Evolutionary conservation across 2,888 invertebrate species (phyloP), one percentile per base, ranked within the genome.

Genomic region (Platerodrilus igneus): DNA sequence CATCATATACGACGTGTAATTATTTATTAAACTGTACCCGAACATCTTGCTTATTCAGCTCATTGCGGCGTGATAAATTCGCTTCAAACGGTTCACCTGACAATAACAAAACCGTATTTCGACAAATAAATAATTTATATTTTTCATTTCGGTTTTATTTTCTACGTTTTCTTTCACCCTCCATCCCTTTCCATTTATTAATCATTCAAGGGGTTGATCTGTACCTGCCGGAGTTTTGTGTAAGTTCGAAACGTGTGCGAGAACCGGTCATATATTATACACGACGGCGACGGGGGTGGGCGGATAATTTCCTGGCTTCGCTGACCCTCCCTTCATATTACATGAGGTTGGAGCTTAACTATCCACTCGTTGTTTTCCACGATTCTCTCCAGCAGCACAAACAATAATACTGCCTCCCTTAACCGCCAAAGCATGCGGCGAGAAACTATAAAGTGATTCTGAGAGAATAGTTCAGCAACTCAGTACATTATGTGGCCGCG

Each of bases 401-500:
- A 56, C 55, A 56, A 58, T 59, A 58, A 58, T 52, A 53, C 44
- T 43, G 49, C 47, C 51, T 46, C 44, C n/a, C n/a, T n/a, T 47
- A 51, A 55, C 55, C 56, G 46, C 53, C 43, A 46, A 53, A 52
- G 52, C 57, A 53, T 52, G 55, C 53, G 53, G 52, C 51, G 53
- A 58, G 57, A 57, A 58, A 58, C 57, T 57, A 54, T 58, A 55
- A 58, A 58, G 59, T 55, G 57, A 57, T 57, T 57, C 55, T 50
- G 53, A 50, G 55, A 51, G 52, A 58, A 59, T 59, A 59, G 59
- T 58, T 59, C 44, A 47, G 47, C 47, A 58, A 59, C 57, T 50
- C 51, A 50, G 53, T 58, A 55, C 55, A 58, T 59, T 59, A 58
- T 58, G 58, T 40, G 44, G 40, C 52, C 53, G 56, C 48, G 57